Evolutionary conservation across 2,888 invertebrate species (phyloP), one percentile per base, ranked within the genome.

Genomic region (Zygogramma bicolorata): DNA sequence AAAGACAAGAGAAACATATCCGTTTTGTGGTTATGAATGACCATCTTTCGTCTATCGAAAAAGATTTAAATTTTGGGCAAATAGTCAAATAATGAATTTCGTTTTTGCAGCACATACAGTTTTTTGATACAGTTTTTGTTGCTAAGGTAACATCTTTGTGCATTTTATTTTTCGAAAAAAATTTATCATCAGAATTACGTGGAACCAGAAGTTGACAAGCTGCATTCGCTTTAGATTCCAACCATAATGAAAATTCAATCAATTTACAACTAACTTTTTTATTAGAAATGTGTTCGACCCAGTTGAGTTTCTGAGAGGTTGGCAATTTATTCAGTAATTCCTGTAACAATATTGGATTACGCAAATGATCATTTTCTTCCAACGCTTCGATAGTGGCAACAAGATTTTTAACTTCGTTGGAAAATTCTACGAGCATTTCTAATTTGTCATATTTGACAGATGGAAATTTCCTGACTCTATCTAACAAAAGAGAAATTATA

Each of bases 371-470:
- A 5, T 59, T 29, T 31, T 31, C 34, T 3, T 60, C 60, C 15
- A 60, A 34, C 34, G 31, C 34, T n/a, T 60, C 60, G 34, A 60
- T 60, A 15, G 60, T 59, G 6, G 59, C 59, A 15, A 59, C 20
- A 31, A 29, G 27, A 31, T 27, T 59, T 27, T 59, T 29, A 2
- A 60, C 60, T 60, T 34, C 60, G 13, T 60, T 15, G 31, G 60
- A 60, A n/a, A 60, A 60, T 2, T 60, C 34, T 8, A 60, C 34
- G 6, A 31, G 34, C 60, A 29, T 31, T n/a, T 60, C 34, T 13
- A 60, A 13, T n/a, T 60, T 34, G 18, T 60, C 15, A 3, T 60
- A 7, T 38, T 18, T 60, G 15, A 60, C 60, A 10, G 2, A 13
- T 18, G 60, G 15, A 15, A 60, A 34, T 18, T 60, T 60, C 18